These are phyloP conservation scores for Notothenia coriiceps DNA, from an alignment of 2,113 vertebrate species.

Conservation along the genomic window DNA sequence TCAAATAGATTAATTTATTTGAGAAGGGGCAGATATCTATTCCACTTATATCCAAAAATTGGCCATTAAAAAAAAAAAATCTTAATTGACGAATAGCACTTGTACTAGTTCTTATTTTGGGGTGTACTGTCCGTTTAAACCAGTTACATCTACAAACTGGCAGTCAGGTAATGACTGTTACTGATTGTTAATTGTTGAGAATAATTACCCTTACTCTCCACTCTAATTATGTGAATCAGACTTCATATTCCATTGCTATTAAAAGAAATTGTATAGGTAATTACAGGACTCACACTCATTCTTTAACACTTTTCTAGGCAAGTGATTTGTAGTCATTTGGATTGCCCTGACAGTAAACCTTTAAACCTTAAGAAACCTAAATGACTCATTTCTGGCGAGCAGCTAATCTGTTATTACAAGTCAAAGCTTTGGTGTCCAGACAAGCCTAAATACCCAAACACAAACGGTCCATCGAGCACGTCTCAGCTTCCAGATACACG, in stretches of 20 bases:
- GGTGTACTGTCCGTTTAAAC: background rate
- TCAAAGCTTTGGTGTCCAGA: constrained; percentile 22
- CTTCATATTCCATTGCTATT: no score
- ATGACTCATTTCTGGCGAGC: background rate
- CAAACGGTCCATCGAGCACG: constrained; percentile 58
- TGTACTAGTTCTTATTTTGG: no score
- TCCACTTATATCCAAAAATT: no score
- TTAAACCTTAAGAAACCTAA: background rate
- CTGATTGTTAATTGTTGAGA: background rate
- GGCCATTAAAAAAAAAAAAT: no score
- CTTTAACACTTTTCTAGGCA: background rate
- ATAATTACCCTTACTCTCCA: background rate
- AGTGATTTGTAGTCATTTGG: background rate
- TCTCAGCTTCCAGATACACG: constrained; percentile 44
- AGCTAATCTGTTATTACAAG: background rate
- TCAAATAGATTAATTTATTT: no score
- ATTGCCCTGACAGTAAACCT: background rate
- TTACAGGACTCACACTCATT: background rate
- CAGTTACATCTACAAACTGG: background rate
- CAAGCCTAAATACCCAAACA: constrained; percentile 27
- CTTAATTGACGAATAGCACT: no score
- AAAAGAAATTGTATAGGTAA: background rate
- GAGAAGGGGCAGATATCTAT: no score
- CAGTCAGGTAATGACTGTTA: background rate
- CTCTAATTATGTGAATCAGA: no score